These are phyloP conservation scores for Tetragonula clypearis DNA, from an alignment of 1,140 invertebrate genomes.

Conservation along the genomic window DNA sequence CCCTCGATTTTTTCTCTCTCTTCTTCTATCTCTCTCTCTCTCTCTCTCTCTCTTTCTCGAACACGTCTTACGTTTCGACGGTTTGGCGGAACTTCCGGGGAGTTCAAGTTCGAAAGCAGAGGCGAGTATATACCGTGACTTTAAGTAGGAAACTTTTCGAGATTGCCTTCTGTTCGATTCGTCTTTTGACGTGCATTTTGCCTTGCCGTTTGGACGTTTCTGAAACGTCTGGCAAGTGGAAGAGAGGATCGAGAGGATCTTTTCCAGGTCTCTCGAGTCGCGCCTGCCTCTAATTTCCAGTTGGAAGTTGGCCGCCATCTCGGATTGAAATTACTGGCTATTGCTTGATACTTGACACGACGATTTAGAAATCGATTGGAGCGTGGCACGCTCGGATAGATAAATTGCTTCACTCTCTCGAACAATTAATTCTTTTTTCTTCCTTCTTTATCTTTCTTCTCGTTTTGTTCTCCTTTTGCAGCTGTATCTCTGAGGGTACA, in stretches of 20 bases:
- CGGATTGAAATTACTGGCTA: not conserved
- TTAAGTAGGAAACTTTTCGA: not conserved
- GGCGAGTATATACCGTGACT: not conserved
- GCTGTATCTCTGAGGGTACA: too few relatives aligned
- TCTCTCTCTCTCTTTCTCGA: too few relatives aligned
- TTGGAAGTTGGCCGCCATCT: not conserved
- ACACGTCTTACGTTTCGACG: not conserved
- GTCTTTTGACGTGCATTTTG: not conserved
- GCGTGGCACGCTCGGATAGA: not conserved
- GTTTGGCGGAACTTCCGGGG: too few relatives aligned
- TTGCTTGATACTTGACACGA: not conserved
- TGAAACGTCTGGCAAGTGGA: not conserved
- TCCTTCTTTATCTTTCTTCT: too few relatives aligned
- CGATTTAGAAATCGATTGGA: not conserved
- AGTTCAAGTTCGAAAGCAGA: not conserved
- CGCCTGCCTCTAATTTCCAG: constrained; percentile 6
- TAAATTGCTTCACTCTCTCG: not conserved
- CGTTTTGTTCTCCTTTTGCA: too few relatives aligned
- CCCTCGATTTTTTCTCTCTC: not conserved
- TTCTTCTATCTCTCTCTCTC: too few relatives aligned
- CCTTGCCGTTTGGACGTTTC: not conserved
- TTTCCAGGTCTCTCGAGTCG: not conserved
- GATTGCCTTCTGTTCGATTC: not conserved
- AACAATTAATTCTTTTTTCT: too few relatives aligned
- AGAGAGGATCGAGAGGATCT: too few relatives aligned